These are phyloP conservation scores for Rhinogobius similis DNA, from an alignment of 2,113 vertebrate genomes.

Conservation along the genomic window DNA sequence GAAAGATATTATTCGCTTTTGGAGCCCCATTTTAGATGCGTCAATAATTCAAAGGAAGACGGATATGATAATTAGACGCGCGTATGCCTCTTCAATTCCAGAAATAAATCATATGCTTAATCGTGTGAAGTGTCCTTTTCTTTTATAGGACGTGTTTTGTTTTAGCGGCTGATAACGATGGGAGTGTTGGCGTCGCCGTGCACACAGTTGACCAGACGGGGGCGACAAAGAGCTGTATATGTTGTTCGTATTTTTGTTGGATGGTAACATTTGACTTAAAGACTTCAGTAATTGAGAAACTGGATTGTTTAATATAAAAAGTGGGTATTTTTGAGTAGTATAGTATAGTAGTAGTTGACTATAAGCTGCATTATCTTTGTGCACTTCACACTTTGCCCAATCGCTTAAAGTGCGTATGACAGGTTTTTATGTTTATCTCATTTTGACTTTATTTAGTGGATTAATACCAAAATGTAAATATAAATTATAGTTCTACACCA, in stretches of 20 bases:
- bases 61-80: conserved; percentile 54
- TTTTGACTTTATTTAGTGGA: too few species aligned
- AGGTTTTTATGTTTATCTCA: too few species aligned
- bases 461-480: too few species aligned
- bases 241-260: not conserved
- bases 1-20: conserved; percentile 33
- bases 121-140: conserved; percentile 44
- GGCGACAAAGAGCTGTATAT: conserved; percentile 15
- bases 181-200: not conserved
- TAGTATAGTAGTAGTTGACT: too few species aligned
- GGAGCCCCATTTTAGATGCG: conserved; percentile 14
- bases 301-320: too few species aligned
- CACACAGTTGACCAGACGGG: not conserved
- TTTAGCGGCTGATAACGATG: conserved; percentile 13
- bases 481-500: too few species aligned
- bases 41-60: conserved; percentile 50
- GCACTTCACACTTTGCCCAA: too few species aligned
- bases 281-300: too few species aligned
- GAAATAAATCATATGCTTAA: conserved; percentile 64
- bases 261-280: too few species aligned
- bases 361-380: too few species aligned
- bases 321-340: too few species aligned
- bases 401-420: too few species aligned
- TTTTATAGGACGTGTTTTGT: conserved; percentile 51
- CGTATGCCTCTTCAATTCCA: conserved; percentile 32